A percentile compares a stretch with the other conserved stretches of the same genome.
phyloP scores from a whole-genome alignment of 1,140 invertebrate genomes.

The Grapholita molesta region DNA sequence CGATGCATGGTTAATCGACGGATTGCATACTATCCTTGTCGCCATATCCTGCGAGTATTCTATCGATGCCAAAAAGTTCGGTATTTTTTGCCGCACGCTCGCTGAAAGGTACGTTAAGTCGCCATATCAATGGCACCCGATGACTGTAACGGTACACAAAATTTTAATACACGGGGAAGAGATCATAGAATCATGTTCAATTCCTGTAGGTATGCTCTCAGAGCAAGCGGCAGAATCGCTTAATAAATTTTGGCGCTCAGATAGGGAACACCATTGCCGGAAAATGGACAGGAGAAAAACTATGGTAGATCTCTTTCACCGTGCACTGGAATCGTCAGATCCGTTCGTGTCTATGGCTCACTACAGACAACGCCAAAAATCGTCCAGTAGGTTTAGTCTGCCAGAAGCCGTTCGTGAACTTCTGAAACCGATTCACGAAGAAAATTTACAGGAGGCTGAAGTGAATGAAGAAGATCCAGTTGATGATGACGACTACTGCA shows the following conservation, averaged over 20 bases:
- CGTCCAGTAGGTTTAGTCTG: too few relatives aligned
- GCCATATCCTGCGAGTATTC: neutral
- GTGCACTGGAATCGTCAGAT: too few relatives aligned
- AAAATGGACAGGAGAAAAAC: conserved; percentile 4
- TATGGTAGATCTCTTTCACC: too few relatives aligned
- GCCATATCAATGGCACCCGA: neutral
- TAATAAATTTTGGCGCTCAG: conserved; percentile 43
- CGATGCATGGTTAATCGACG: conserved; percentile 11
- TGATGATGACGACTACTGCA: too few relatives aligned
- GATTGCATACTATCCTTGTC: neutral
- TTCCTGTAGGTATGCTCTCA: conserved; percentile 51
- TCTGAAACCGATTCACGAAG: too few relatives aligned
- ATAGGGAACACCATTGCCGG: conserved; percentile 28
- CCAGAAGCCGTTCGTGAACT: too few relatives aligned
- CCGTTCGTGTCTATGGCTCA: too few relatives aligned
- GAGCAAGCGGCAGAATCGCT: conserved; percentile 51
- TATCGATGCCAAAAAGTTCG: neutral
- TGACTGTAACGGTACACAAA: conserved; percentile 35
- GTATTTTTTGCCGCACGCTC: neutral
- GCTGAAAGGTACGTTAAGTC: conserved; percentile 1
- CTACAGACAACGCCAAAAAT: too few relatives aligned
- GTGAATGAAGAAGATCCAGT: too few relatives aligned
- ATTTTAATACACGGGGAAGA: conserved; percentile 47
- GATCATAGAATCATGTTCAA: neutral
- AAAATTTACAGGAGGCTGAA: too few relatives aligned